phyloP scores from a whole-genome alignment of 2,888 invertebrate species.

The Chloroclysta siterata region DNA sequence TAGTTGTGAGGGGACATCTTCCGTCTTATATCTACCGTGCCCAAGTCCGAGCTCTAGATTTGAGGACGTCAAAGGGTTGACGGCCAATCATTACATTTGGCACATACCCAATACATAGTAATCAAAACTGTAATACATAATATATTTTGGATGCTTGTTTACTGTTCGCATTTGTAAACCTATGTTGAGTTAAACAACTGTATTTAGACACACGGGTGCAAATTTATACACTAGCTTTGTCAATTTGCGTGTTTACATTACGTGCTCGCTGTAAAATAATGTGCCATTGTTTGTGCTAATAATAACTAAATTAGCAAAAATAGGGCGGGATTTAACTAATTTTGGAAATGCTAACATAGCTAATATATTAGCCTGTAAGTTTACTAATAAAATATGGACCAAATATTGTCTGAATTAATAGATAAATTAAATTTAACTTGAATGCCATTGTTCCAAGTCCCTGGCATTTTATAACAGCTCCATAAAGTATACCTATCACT shows the following conservation, averaged over 20 bases:
- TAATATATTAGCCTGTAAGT: no score
- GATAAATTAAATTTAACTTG: no score
- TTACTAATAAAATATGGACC: no score
- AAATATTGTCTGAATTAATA: no score
- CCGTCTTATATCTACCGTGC: no score
- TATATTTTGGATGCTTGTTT: not conserved
- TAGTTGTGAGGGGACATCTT: no score
- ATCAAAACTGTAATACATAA: not conserved
- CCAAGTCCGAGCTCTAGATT: no score
- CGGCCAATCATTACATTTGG: no score
- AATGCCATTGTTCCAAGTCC: no score
- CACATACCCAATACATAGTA: not conserved
- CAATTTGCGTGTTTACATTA: conserved; percentile 6
- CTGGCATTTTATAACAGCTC: no score
- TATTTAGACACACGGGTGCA: not conserved
- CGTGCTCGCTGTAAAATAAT: conserved; percentile 7
- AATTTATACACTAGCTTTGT: not conserved
- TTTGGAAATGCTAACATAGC: not conserved
- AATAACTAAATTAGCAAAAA: not conserved
- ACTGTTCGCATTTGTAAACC: not conserved
- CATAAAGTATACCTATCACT: no score
- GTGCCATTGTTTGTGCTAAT: not conserved
- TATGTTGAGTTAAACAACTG: conserved; percentile 8
- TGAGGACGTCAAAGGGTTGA: no score
- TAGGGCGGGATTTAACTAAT: not conserved